phyloP scores from a whole-genome alignment of 1,140 invertebrate genomes.

The Drosophila bocqueti region DNA sequence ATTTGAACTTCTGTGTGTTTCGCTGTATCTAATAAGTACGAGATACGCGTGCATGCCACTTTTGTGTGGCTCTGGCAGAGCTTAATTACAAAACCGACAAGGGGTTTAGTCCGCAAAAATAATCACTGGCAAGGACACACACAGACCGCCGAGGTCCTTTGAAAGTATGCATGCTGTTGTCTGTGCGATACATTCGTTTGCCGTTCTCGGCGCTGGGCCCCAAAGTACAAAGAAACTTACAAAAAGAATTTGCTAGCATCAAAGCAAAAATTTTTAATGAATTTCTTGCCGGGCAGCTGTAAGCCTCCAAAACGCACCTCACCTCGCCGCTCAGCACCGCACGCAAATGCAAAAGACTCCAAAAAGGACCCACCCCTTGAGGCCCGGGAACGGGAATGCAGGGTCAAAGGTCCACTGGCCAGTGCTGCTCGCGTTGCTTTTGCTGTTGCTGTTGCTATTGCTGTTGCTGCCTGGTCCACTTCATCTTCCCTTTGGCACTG shows the following conservation, averaged over 20 bases:
- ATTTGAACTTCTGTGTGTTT: constrained; percentile 45
- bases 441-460: constrained; percentile 4
- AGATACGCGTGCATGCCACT: constrained; percentile 34
- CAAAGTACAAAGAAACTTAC: constrained; percentile 72
- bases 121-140: constrained; percentile 58
- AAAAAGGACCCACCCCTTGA: constrained; percentile 24
- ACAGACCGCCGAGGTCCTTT: constrained; percentile 47
- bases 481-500: constrained; percentile 67
- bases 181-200: constrained; percentile 46
- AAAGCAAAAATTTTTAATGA: constrained; percentile 84
- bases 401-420: constrained; percentile 47
- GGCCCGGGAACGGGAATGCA: constrained; percentile 42
- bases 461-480: constrained; percentile 29
- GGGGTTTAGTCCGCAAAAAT: constrained; percentile 32
- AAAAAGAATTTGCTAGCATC: constrained; percentile 81
- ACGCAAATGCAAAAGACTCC: constrained; percentile 58
- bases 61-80: constrained; percentile 31
- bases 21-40: constrained; percentile 20
- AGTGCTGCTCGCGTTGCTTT: neutral
- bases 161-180: constrained; percentile 38
- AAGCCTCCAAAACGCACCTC: constrained; percentile 72
- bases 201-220: neutral
- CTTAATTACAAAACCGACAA: constrained; percentile 70
- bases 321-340: constrained; percentile 15
- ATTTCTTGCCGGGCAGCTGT: constrained; percentile 71